Base-by-base conservation (phyloP, 2,888 invertebrate species). In the Scelioninae gen. 2 region DNA sequence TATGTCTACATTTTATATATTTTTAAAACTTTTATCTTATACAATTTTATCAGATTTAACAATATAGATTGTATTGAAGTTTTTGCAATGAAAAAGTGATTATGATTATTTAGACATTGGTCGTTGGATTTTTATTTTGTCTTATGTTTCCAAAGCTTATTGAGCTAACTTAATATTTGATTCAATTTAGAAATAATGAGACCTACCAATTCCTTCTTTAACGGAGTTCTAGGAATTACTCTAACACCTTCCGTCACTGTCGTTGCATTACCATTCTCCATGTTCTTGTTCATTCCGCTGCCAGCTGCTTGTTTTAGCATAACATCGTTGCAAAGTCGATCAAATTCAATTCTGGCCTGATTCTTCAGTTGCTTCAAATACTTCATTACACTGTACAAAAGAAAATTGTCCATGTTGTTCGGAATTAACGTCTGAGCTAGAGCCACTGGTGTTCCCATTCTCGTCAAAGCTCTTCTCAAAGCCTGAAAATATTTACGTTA, bases 281-380 rank as follows among this genome's bases (percentile, higher is more conserved):
- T 65, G 11, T 60, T 72, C 55, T 85, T 86, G 18, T 80, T 82
- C 60, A 84, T 81, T 50, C 78, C 81, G n/a, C 81, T 80, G 52
- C 80, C 82, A 9, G 83, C 81, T 1, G 84, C 85, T 80, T 89
- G 89, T 75, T 92, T 91, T 77, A 91, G 91, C 78, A 91, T 90
- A 73, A 93, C 93, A 81, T 94, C 94, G 73, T 91, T 91, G 80
- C 96, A 96, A 39, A 96, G 89, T 82, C 94, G 92, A 84, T 96
- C 96, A 82, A 95, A 96, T 85, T 96, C 96, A 58, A 92, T 90
- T 87, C 96, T 95, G 15, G 96, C 97, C 85, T 95, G 94, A 86
- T 96, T 96, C 88, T 98, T 98, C 80, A 98, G 89, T 86, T 96
- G 92, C 87, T 97, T 98, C 83, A 99, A 88, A 86, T 98, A 97